Evolutionary conservation across 2,888 invertebrate species (phyloP), one percentile per base, ranked within the genome.

Genomic region (Microplitis deprimator): DNA sequence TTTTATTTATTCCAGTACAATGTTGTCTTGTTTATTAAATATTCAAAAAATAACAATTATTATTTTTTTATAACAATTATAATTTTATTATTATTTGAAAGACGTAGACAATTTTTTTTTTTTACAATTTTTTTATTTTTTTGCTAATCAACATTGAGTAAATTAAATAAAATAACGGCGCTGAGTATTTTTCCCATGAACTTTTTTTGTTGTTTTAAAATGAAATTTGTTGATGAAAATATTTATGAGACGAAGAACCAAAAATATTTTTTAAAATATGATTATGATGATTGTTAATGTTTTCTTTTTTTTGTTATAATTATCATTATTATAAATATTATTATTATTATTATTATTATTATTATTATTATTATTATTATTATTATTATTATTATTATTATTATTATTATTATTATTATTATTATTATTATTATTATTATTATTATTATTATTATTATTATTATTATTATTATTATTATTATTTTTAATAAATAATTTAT

Each of bases 1-100:
- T 85, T 85, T 81, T 64, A 79, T 84, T 84, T 82, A 83, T 79
- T 80, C 84, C 81, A 81, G 80, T 84, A 85, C 85, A 86, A 77
- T 82, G 83, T 82, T 84, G 84, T 62, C 7, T 16, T 62, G 17
- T 62, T 62, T 62, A 16, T 62, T 62, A n/a, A 62, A 62, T 62
- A 13, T 62, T 7, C 62, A 29, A 13, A 6, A n/a, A n/a, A 62
- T 62, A 62, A 16, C 6, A 62, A 13, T 59, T 6, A 59, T 59
- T 59, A n/a, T 16, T 62, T 62, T 62, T n/a, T 5, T n/a, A 16
- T n/a, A n/a, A n/a, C n/a, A n/a, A n/a, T n/a, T n/a, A n/a, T 16
- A 16, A 62, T 62, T 62, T 62, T 13, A 13, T 16, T 13, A 16
- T n/a, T 62, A 16, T 62, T 16, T 62, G n/a, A 6, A n/a, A 7